Evolutionary conservation across 2,888 invertebrate species (phyloP), one percentile per base, ranked within the genome.

Genomic region (Sphaerophoria taeniata): DNA sequence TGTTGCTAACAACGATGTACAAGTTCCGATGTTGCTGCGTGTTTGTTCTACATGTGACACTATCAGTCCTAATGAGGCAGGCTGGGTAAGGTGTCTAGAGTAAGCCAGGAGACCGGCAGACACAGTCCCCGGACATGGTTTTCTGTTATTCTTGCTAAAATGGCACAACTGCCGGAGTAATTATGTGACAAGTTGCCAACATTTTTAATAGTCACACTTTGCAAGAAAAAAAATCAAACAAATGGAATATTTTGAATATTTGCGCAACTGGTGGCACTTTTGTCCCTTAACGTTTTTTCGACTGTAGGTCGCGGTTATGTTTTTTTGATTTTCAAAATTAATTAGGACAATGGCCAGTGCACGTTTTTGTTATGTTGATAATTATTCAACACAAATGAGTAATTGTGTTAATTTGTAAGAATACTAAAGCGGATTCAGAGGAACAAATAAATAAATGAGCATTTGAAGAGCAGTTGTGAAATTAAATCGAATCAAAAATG

Each of bases 311-410:
- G 11, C 12, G 7, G 33, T 11, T n/a, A 12, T 36, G 11, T 45
- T 45, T 39, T 55, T 51, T 51, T 24, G 33, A 39, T n/a, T 36
- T 24, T 53, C 9, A 61, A 80, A 80, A 85, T 85, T 85, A 85
- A 85, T 85, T 80, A 76, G 72, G 84, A 85, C 84, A 85, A 80
- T 63, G 84, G 76, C 80, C 80, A 65, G 51, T 72, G 69, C 67
- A 49, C 56, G 84, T 73, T 85, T 51, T 72, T 76, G 76, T 85
- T 76, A 67, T 85, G 84, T 85, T 73, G 51, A 56, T 69, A 76
- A 85, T 85, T 85, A 85, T 85, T 85, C 76, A 69, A 16, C 24
- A 67, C 43, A 67, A 55, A 14, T 80, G 63, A 85, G 6, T 69
- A 69, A 85, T 73, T 51, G 56, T 33, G 56, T 69, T 63, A 36